Evolutionary conservation across 92 coral and sea anemone genomes (phyloP), one percentile per base, ranked within the genome.

Genomic region (Palythoa grandis): DNA sequence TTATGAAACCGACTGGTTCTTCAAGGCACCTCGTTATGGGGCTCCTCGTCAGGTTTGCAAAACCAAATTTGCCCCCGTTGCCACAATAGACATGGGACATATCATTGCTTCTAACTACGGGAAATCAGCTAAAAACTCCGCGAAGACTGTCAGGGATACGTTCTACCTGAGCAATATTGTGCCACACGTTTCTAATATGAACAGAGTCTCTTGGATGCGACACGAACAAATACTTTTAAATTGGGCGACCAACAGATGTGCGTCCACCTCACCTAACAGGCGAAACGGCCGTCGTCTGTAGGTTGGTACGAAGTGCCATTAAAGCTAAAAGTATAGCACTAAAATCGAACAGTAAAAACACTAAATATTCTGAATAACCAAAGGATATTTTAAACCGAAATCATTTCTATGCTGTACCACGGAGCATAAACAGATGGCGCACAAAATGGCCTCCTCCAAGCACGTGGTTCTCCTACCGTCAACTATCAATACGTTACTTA

Each of bases 31-130:
- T 0, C 5, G 0, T 1, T n/a, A 15, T 17, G 58, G 58, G 4
- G 14, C 5, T 10, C n/a, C 22, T 14, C 66, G 20, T 3, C 22
- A 11, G 66, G 22, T 15, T 43, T 74, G 78, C 78, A 5, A 1
- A 7, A 47, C 35, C 35, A 29, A 29, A 29, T 29, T 29, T 9
- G 47, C 10, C 7, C 37, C 17, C 0, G n/a, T 16, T 29, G 20
- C 77, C 9, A 5, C 29, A 14, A 72, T 72, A 72, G 54, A 72
- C 77, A 72, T 3, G 17, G 77, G 77, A 15, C 77, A 72, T 72
- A 54, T 72, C 17, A 72, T 72, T 15, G 77, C 77, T 72, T 72
- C 77, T 17, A 72, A 40, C 24, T 72, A 72, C 19, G 77, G 77
- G 19, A 72, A 72, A 72, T 17, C 77, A 40, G 77, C 77, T 38